Base-by-base conservation (phyloP, 2,797 vertebrate species). In the Xyrichtys novacula region DNA sequence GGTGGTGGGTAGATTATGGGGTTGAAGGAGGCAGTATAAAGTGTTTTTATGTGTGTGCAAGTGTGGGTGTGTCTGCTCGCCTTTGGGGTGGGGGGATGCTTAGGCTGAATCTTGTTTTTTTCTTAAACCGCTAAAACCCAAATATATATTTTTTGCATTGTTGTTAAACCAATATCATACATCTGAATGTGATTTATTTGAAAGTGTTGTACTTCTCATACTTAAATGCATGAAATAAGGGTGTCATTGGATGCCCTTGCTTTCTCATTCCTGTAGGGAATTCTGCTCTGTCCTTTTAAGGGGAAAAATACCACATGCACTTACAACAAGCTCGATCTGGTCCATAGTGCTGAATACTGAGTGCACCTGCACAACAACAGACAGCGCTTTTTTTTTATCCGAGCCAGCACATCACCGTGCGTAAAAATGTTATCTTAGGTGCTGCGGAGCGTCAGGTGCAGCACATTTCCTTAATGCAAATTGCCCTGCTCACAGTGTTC, bases 381-480 rank as follows among this genome's bases (percentile, higher is more conserved):
- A 64, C 84, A 48, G 71, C 57, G 76, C 75, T 57, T 73, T 58
- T 72, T 57, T 73, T 58, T 72, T 34, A 46, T 54, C 22, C 55
- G 69, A 77, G 59, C 60, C 77, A 57, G 38, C 46, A 38, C 67
- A 80, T 65, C 70, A 56, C 75, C 65, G 85, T 85, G 91, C 87
- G 88, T 89, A 90, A 89, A 86, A 73, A 65, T 78, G 64, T 71
- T 58, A 14, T 77, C 74, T 64, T 58, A 47, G 75, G 81, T 77
- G 76, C 69, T 65, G 74, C 66, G 48, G 74, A 80, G 88, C 85
- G 88, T 91, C 88, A 91, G 88, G 89, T 87, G 88, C 81, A 53
- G 80, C 85, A 83, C 70, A 88, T 91, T 89, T 90, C 79, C 80
- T 83, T 88, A 81, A 84, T 85, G 88, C 86, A 86, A 88, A 88